Conservation (phyloP, 1,140 invertebrate species). For the Laodelphax striatellus region DNA sequence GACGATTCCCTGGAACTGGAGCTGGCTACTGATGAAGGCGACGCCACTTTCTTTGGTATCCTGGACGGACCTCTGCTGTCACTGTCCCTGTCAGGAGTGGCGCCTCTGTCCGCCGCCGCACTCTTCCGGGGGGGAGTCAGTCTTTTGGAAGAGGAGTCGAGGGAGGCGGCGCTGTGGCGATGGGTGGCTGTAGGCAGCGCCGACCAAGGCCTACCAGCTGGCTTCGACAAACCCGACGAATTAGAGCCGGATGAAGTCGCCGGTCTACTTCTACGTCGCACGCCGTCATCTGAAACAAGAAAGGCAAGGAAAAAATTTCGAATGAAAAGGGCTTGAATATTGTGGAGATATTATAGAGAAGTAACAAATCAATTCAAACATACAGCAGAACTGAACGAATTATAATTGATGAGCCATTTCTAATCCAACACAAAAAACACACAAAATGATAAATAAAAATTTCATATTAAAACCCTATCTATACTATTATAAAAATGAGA, state of each 20-base stretch:
- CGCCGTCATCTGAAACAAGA: neutral
- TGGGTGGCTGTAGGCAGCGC: neutral
- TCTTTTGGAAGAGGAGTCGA: neutral
- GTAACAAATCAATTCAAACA: too few relatives aligned
- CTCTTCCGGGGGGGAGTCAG: neutral
- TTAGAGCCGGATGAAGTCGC: neutral
- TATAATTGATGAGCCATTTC: too few relatives aligned
- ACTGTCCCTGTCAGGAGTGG: neutral
- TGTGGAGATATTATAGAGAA: too few relatives aligned
- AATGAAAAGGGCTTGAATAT: too few relatives aligned
- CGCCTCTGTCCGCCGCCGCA: neutral
- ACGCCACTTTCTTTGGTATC: conserved; percentile 8
- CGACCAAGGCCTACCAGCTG: neutral
- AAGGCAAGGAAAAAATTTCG: too few relatives aligned
- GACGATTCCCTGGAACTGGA: conserved; percentile 31
- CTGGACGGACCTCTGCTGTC: neutral
- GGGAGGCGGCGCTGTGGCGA: neutral
- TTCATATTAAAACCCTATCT: too few relatives aligned
- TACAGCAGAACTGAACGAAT: too few relatives aligned
- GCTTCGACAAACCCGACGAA: neutral
- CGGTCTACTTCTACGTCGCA: neutral
- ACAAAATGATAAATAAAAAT: too few relatives aligned
- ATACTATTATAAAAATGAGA: too few relatives aligned
- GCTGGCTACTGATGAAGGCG: neutral
- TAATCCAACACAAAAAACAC: too few relatives aligned